These are phyloP conservation scores for Caiman crocodilus DNA, from an alignment of 2,797 vertebrate species.

Conservation along the genomic window DNA sequence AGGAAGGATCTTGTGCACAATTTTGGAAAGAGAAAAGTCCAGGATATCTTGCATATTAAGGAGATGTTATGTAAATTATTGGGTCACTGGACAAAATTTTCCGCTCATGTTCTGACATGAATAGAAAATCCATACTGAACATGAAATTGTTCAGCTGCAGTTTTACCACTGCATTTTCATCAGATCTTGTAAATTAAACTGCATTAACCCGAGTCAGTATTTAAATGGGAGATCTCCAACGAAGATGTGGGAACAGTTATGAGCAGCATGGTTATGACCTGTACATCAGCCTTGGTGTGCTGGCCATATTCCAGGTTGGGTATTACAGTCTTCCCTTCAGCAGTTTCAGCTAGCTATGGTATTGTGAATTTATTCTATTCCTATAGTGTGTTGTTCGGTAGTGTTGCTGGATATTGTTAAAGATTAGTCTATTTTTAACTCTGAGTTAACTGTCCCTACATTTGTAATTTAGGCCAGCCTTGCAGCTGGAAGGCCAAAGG, in stretches of 20 bases:
- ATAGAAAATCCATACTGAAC: fast-evolving
- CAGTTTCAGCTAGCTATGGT: background rate
- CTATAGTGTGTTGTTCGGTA: background rate
- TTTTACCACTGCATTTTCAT: background rate
- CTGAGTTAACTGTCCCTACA: background rate
- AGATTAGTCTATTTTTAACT: background rate
- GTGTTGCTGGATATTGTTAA: background rate
- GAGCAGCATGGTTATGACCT: background rate
- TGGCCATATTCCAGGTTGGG: background rate
- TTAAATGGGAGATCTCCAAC: background rate
- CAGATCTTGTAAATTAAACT: background rate
- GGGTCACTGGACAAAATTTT: background rate
- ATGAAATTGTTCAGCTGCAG: background rate
- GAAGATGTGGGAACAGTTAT: background rate
- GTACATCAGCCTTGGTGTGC: background rate
- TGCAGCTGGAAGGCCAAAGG: background rate
- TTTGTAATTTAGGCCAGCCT: background rate
- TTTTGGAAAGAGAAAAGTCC: background rate
- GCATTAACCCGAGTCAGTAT: background rate
- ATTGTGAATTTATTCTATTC: background rate
- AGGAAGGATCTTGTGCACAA: background rate
- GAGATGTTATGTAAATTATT: background rate
- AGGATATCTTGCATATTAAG: background rate
- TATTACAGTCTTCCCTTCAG: background rate
- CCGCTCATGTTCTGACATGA: fast-evolving